Percentiles rank a stretch among this genome's conserved stretches.
phyloP scores from a whole-genome alignment of 2,888 invertebrate genomes.

The Clepsis dumicolana region DNA sequence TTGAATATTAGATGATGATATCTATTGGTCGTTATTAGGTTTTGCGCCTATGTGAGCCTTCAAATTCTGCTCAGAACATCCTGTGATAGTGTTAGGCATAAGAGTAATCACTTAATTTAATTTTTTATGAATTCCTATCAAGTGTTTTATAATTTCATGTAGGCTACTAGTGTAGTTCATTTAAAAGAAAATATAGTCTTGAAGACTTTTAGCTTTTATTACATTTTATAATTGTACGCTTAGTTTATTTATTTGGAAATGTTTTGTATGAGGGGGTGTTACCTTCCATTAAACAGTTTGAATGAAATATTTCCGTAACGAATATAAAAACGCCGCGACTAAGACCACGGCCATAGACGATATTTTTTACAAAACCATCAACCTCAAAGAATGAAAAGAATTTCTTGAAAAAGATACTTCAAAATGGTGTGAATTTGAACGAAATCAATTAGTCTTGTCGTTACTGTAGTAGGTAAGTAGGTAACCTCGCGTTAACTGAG shows the following conservation, averaged over 20 bases:
- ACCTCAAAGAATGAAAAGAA: too few relatives aligned
- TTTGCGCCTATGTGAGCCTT: constrained; percentile 33
- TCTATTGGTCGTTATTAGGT: constrained; percentile 27
- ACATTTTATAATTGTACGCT: not conserved
- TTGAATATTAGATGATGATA: not conserved
- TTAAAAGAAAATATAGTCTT: constrained; percentile 4
- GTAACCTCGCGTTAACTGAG: too few relatives aligned
- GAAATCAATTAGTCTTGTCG: too few relatives aligned
- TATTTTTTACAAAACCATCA: too few relatives aligned
- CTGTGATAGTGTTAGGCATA: constrained; percentile 68
- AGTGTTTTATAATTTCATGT: constrained; percentile 9
- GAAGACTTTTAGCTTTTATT: constrained; percentile 17
- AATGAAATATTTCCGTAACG: not conserved
- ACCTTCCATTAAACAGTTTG: too few relatives aligned
- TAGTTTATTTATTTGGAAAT: not conserved
- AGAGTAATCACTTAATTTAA: constrained; percentile 38
- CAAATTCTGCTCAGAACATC: constrained; percentile 66
- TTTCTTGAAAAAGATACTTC: not conserved
- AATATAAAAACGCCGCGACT: too few relatives aligned
- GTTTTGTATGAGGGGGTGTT: too few relatives aligned
- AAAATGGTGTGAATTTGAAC: too few relatives aligned
- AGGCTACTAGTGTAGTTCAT: not conserved
- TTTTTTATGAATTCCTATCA: constrained; percentile 27
- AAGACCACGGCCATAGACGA: too few relatives aligned
- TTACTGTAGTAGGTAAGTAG: too few relatives aligned